phyloP scores from a whole-genome alignment of 2,797 vertebrate species.

The Coregonus sp. region DNA sequence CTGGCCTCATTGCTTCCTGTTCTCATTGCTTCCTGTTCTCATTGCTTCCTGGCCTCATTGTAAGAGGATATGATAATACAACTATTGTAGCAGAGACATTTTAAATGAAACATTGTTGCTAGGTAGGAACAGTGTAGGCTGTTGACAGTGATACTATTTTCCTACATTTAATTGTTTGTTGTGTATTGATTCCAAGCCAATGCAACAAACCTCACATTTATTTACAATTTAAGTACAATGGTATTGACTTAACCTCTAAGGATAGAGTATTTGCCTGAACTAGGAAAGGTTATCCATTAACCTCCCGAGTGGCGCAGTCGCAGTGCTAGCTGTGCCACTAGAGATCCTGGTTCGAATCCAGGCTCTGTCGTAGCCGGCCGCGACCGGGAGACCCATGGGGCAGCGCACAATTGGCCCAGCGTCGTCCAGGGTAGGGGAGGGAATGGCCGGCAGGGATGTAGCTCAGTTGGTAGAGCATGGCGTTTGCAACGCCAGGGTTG shows the following conservation, averaged over 20 bases:
- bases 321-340: too few relatives aligned
- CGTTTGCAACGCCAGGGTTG: too few relatives aligned
- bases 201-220: not conserved
- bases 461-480: too few relatives aligned
- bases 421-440: too few relatives aligned
- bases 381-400: too few relatives aligned
- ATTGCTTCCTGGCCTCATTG: not conserved
- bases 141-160: constrained; percentile 31
- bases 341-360: too few relatives aligned
- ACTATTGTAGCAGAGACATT: not conserved
- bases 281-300: not conserved
- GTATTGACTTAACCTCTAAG: not conserved
- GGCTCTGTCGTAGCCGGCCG: too few relatives aligned
- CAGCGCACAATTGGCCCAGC: too few relatives aligned
- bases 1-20: not conserved
- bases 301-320: too few relatives aligned
- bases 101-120: constrained; percentile 7
- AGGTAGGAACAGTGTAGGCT: not conserved
- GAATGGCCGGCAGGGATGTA: too few relatives aligned
- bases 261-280: not conserved
- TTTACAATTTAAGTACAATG: not conserved
- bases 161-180: constrained; percentile 14
- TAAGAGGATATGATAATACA: constrained; percentile 3
- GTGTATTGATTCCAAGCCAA: not conserved
- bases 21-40: not conserved